Evolutionary conservation across 2,888 invertebrate genomes (phyloP).

Genomic region (Camponotus fellah): DNA sequence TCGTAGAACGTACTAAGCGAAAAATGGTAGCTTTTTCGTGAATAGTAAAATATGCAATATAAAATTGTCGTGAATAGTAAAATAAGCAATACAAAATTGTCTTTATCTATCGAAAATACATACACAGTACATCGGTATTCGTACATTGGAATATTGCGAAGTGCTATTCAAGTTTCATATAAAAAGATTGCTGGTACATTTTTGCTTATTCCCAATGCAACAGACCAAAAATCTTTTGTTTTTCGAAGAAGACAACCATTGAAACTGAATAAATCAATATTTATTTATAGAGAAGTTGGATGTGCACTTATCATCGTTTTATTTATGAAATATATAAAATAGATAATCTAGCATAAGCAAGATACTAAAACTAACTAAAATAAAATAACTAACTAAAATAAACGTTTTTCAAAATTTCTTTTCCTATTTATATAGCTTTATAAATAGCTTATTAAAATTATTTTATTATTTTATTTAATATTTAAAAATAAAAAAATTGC

Average conservation of each 20-base stretch:
- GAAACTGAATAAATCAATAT: slow-evolving; percentile 13
- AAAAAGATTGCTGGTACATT: slow-evolving; percentile 59
- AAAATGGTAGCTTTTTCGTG: slow-evolving; percentile 18
- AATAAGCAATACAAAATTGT: slow-evolving; percentile 29
- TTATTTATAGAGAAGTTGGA: not conserved
- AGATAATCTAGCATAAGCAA: not conserved
- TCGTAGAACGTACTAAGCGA: slow-evolving; percentile 2
- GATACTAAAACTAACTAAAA: no score
- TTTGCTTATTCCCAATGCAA: slow-evolving; percentile 55
- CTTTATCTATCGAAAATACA: slow-evolving; percentile 33
- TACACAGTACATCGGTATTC: not conserved
- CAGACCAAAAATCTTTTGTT: slow-evolving; percentile 42
- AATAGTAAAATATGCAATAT: slow-evolving; percentile 27
- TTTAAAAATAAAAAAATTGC: not conserved
- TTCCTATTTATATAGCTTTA: not conserved
- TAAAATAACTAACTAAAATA: no score
- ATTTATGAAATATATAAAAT: not conserved
- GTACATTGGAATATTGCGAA: slow-evolving; percentile 3
- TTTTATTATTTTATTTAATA: not conserved
- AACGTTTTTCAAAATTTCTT: not conserved
- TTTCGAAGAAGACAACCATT: not conserved
- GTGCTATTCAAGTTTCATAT: slow-evolving; percentile 32
- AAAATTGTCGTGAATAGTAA: slow-evolving; percentile 22
- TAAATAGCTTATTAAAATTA: not conserved
- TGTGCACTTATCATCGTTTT: not conserved